Base-by-base conservation (phyloP, 2,888 invertebrate genomes). In the Campoplex capitator region DNA sequence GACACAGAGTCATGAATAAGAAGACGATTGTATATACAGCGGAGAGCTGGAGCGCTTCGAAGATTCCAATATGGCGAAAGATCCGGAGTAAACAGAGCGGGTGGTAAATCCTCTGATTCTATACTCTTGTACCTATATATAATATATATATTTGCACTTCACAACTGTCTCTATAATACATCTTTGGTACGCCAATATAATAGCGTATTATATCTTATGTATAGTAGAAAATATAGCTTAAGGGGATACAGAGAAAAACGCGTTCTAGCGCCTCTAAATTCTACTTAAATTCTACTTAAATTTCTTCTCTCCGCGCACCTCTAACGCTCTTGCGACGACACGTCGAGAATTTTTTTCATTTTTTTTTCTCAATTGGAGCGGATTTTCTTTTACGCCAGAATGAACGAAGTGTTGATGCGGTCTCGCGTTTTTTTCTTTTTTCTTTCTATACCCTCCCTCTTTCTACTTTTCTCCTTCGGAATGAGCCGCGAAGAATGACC, bases 281-380 rank as follows among this genome's bases (percentile, higher is more conserved):
- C 74, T 16, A 70, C 62, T 23, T 32, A 82, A 84, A 70, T 70
- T 54, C 77, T 45, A 79, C 65, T 62, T 70, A 84, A 62, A 62
- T n/a, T 67, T 84, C 73, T 81, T 54, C 76, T 81, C 73, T 73
- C 76, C 54, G 58, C 70, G 71, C 70, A 71, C 88, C 89, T 89
- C 88, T 89, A 88, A 65, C 58, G 90, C 89, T 56, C 51, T 23
- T 48, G 70, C 42, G 67, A 58, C 67, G 85, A 77, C 82, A 65
- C 85, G 81, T 28, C 35, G 56, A 32, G 75, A 38, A 35, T 70
- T 84, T 75, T 70, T 70, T 56, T 67, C 65, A 13, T 83, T 42
- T 65, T 73, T 74, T 70, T 56, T 67, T 74, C n/a, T 83, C 87
- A 93, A 93, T 94, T 92, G 92, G 91, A 92, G 92, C 92, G 93